Evolutionary conservation across 2,888 invertebrate species (phyloP), one percentile per base, ranked within the genome.

Genomic region (Itoplectis maculator): DNA sequence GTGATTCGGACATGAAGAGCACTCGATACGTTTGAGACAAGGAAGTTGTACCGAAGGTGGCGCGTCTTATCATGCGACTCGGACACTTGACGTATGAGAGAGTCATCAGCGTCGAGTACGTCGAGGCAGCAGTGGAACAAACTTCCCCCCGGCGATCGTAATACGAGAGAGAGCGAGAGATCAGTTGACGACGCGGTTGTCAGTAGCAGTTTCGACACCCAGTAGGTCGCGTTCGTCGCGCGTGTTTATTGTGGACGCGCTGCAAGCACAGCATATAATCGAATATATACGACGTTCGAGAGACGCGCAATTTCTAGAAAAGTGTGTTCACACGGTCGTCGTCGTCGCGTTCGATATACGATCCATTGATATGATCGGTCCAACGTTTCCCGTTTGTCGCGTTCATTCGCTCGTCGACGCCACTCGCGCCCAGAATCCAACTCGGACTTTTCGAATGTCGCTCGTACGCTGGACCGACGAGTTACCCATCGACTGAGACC

Each of bases 391-490:
- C 56, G 20, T 11, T 63, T 69, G n/a, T n/a, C n/a, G n/a, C 20
- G 47, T 76, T 79, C 73, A 61, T 69, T 73, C 79, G 49, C 56
- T 56, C 45, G 45, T 56, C 45, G 45, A 23, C 15, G 29, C 15
- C 23, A 13, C 29, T 47, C 76, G 56, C 37, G n/a, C 73, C 61
- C 68, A 20, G 63, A 56, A 29, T 69, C 68, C 54, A 29, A 29
- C 76, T 1, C 45, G 56, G 68, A 76, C 54, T 63, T 82, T 73
- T 56, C 72, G 73, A 82, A 79, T 82, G 15, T 73, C 77, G 47
- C 42, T 77, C 29, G 73, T 63, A 63, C 79, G 76, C 66, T 82
- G 83, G 80, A 83, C 73, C 40, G 78, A 82, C 77, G 83, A 80
- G 42, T 80, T 79, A 49, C 68, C 79, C 0, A 69, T 79, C 23